Base-by-base conservation (phyloP, 2,113 vertebrate genomes). In the Perognathus longimembris region DNA sequence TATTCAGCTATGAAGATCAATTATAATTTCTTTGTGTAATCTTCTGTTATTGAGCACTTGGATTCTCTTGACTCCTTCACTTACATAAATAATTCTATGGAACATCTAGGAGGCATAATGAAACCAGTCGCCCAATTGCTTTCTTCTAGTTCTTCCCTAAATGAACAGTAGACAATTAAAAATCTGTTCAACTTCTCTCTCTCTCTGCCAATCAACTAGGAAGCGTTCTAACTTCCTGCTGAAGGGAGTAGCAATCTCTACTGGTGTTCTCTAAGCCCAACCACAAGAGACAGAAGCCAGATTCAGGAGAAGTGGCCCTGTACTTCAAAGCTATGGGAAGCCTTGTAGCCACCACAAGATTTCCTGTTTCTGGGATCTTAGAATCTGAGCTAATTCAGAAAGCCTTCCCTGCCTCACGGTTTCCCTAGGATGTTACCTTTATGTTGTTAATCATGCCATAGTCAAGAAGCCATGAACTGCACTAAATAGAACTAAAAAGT, bases 11-110 rank as follows among this genome's bases (percentile, higher is more conserved):
- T 21, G 89, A 94, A 18, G 38, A 50, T 54, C 67, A 22, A 30
- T 38, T 85, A 20, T 20, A 50, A 42, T 54, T 82, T 45, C 63
- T 54, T 66, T 42, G 32, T 38, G 50, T 30, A 78, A 70, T 78
- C 40, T 71, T 85, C 66, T 89, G 45, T 21, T 89, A 73, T 21
- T 78, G 54, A 82, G 73, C 45, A 54, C 67, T 79, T 91, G 59
- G 17, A 32, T 38, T 88, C 26, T 61, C 54, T 28, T 63, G 40
- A 20, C 54, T 38, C 66, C 61, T 81, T 90, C 79, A 34, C 26
- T 90, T 57, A 80, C 9, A 9, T 50, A 85, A 85, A 71, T 67
- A 76, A 73, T 77, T n/a, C 17, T 10, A 74, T 28, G 40, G 40
- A 54, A 38, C 26, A 38, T 63, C 34, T 74, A 32, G 34, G 11